A percentile compares a stretch with the other conserved stretches of the same genome.
Conservation (phyloP, 2,888 invertebrate species). For the Xestoiulus laeticollis region DNA sequence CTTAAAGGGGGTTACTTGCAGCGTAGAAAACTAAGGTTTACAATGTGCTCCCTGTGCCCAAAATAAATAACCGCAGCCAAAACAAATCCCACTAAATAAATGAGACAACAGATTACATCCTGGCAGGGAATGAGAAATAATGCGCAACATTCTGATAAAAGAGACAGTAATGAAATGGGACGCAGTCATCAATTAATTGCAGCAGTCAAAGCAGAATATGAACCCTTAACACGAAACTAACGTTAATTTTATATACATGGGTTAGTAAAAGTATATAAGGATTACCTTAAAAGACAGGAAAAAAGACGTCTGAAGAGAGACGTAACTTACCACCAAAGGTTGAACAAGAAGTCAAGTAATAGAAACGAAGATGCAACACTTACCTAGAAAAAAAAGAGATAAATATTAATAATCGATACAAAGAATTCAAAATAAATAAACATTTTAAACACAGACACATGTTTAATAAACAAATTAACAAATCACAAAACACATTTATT, state of each 20-base stretch:
- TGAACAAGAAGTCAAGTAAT: neutral
- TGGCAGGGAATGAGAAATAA: neutral
- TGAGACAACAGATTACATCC: constrained; percentile 28
- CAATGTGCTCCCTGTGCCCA: neutral
- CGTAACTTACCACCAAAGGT: neutral
- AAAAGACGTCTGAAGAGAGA: neutral
- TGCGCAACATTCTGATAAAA: neutral
- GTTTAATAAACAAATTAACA: neutral
- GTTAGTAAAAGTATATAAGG: neutral
- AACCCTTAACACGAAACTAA: neutral
- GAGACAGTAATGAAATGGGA: neutral
- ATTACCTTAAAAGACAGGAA: neutral
- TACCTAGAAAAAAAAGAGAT: neutral
- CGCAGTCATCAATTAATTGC: neutral
- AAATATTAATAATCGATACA: neutral
- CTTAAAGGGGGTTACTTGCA: neutral
- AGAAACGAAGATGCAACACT: neutral
- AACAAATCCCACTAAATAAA: constrained; percentile 22
- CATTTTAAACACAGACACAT: neutral
- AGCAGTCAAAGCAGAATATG: constrained; percentile 40
- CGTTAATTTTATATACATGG: neutral
- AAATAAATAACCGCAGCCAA: neutral
- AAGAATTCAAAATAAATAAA: neutral
- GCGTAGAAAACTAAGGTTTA: neutral
- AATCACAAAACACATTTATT: too few relatives aligned